A percentile compares a stretch with the other conserved stretches of the same genome.
phyloP scores from a whole-genome alignment of 1,140 invertebrate genomes.

The Asobara japonica region DNA sequence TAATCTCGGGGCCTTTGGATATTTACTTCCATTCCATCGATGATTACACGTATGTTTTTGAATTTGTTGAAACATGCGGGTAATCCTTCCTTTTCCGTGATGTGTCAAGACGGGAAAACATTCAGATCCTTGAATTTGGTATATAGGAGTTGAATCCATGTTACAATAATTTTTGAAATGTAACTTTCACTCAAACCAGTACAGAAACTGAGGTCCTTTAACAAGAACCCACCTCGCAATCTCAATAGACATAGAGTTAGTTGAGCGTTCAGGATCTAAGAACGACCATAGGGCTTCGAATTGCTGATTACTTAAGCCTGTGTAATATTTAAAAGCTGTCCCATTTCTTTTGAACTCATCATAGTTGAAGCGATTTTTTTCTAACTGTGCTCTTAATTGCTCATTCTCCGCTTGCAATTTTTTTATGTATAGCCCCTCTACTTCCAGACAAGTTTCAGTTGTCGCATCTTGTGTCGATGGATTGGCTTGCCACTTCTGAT shows the following conservation, averaged over 20 bases:
- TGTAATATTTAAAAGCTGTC: constrained; percentile 1
- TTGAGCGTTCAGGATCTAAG: background rate
- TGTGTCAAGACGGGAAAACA: too few species aligned
- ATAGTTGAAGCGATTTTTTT: background rate
- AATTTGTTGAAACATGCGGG: background rate
- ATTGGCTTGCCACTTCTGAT: constrained; percentile 2
- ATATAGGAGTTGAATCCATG: too few species aligned
- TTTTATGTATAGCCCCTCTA: background rate
- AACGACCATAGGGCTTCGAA: background rate
- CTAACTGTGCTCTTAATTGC: background rate
- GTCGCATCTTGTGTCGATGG: background rate
- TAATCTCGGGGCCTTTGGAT: background rate
- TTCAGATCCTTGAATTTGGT: too few species aligned
- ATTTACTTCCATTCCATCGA: background rate
- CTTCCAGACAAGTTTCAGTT: constrained; percentile 15
- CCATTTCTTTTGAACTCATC: background rate
- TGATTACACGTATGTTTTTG: background rate
- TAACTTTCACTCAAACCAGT: too few species aligned
- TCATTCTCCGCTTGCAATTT: background rate
- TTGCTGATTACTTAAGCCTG: background rate
- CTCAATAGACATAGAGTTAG: too few species aligned
- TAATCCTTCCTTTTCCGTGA: background rate
- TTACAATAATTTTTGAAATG: too few species aligned
- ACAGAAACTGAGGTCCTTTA: too few species aligned
- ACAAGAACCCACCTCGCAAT: too few species aligned